Conservation (phyloP, 2,888 invertebrate species). For the Lepetodrilus schrolli region DNA sequence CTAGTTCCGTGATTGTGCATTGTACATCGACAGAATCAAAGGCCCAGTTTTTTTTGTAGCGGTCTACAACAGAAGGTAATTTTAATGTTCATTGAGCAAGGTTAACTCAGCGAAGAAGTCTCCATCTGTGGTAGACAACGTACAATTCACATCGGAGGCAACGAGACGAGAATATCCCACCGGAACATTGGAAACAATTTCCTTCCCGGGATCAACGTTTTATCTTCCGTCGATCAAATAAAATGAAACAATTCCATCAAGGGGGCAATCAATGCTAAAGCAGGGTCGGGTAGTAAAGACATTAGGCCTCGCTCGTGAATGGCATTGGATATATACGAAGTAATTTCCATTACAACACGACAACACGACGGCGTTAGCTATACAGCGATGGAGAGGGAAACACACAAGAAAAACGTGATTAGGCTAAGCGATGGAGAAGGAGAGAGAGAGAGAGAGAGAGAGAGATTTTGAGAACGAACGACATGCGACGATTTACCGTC, state of each 20-base stretch:
- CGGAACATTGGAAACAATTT: constrained; percentile 18
- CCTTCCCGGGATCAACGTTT: constrained; percentile 11
- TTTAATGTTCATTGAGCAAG: no score
- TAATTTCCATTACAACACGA: not conserved
- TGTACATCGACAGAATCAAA: no score
- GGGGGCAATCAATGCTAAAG: not conserved
- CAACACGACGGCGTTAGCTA: not conserved
- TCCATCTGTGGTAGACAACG: no score
- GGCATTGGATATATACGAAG: not conserved
- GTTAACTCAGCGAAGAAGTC: no score
- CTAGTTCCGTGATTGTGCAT: no score
- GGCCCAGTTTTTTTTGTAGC: no score
- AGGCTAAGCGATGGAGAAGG: not conserved
- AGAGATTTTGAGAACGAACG: not conserved
- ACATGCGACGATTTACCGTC: constrained; percentile 18
- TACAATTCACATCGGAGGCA: no score
- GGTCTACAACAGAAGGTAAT: no score
- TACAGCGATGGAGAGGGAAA: not conserved
- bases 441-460: not conserved
- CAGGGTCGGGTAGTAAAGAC: constrained; percentile 16
- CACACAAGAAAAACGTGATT: not conserved
- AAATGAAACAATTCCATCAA: constrained; percentile 29
- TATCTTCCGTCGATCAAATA: constrained; percentile 28
- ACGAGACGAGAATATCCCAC: no score
- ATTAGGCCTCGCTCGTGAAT: constrained; percentile 9